Evolutionary conservation across 37 sponge, comb jelly and placozoan species (phyloP), one percentile per base, ranked within the genome.

Genomic region (Ephydatia muelleri): DNA sequence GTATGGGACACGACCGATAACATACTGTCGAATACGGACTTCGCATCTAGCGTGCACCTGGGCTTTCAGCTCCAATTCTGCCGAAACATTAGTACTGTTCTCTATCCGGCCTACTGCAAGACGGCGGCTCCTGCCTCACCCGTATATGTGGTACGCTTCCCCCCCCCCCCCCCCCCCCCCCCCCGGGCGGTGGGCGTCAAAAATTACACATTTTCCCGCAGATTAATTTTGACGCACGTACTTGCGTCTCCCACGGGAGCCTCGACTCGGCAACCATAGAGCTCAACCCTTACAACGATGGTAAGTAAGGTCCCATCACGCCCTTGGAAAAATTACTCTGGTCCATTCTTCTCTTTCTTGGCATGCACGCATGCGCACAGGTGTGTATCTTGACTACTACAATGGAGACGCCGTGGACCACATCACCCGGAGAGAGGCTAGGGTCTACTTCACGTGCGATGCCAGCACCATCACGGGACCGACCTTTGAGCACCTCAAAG

Each of bases 401-500:
- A 36, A 76, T 71, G 90, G 90, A 8, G 90, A 90, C n/a, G 49
- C 85, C 0, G 80, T 84, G 80, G 78, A 33, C 14, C 90, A 90
- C 78, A 90, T 85, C 25, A 29, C 33, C 25, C 80, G 75, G 37
- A 85, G 85, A 34, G 67, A 84, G 76, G 68, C 75, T 32, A 84
- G 83, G 65, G 28, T 90, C 77, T 90, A 90, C 76, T 85, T 90
- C 68, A 72, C 82, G 6, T 90, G 90, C 49, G 43, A 75, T 14
- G 0, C 64, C 31, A 49, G 25, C 1, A 67, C 34, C 11, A 35
- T 85, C 38, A 67, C 68, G 34, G 86, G 82, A 9, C 90, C 90
- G 67, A 16, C 3, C 28, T 66, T 90, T 73, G 90, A 90, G 72
- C 90, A 90, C 78, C 23, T 90, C 40, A 90, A 90, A 33, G 90